Conservation (phyloP, 2,888 invertebrate species). For the Gisinianus flammeolus region DNA sequence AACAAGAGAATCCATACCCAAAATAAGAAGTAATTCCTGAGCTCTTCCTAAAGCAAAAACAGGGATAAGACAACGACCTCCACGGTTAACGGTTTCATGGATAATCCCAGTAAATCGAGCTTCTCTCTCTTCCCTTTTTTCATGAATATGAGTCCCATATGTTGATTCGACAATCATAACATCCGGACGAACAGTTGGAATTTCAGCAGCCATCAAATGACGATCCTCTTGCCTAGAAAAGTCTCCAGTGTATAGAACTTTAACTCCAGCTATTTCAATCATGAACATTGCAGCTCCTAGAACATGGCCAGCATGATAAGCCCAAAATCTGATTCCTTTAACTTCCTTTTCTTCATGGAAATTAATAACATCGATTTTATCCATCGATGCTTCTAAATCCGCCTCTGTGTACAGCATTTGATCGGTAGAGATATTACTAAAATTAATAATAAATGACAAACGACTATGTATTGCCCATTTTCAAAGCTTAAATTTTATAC, state of each 20-base stretch:
- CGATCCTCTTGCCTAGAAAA: slow-evolving; percentile 98
- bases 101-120: slow-evolving; percentile 90
- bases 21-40: slow-evolving; percentile 90
- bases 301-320: slow-evolving; percentile 98
- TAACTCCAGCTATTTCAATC: slow-evolving; percentile 99
- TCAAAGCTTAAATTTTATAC: background rate
- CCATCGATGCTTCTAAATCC: slow-evolving; percentile 97
- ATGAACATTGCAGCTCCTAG: slow-evolving; percentile 99
- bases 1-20: slow-evolving; percentile 66
- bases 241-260: slow-evolving; percentile 95
- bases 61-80: slow-evolving; percentile 97
- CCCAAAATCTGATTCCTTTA: slow-evolving; percentile 96
- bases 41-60: slow-evolving; percentile 98
- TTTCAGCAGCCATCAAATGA: slow-evolving; percentile 99
- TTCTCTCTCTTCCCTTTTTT: slow-evolving; percentile 96
- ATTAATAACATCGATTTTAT: slow-evolving; percentile 97
- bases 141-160: slow-evolving; percentile 99
- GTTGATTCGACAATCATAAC: slow-evolving; percentile 98
- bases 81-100: slow-evolving; percentile 93
- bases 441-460: too few relatives aligned
- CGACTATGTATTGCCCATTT: too few relatives aligned
- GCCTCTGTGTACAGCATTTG: slow-evolving; percentile 97
- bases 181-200: slow-evolving; percentile 94
- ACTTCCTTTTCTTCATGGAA: slow-evolving; percentile 98
- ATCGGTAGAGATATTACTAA: slow-evolving; percentile 92